Conservation (phyloP, 2,888 invertebrate species). For the Electrophaes corylata region DNA sequence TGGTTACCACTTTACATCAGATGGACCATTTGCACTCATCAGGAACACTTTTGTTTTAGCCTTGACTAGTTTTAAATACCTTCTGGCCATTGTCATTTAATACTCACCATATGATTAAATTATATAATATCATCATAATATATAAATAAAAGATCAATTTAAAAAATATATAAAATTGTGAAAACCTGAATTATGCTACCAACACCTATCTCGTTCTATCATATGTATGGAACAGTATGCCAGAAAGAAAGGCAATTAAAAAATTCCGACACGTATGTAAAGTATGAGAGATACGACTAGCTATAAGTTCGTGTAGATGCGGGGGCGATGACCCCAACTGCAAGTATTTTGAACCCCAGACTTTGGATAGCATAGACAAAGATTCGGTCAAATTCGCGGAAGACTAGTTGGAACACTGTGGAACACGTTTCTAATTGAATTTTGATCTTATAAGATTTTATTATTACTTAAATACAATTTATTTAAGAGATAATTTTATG, state of each 20-base stretch:
- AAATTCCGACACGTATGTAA: constrained; percentile 78
- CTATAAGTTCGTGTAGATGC: constrained; percentile 65
- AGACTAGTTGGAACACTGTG: background rate
- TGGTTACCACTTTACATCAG: too few species aligned
- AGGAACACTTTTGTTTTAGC: too few species aligned
- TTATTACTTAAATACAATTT: too few species aligned
- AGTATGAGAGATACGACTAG: constrained; percentile 69
- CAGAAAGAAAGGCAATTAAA: constrained; percentile 65
- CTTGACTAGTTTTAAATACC: too few species aligned
- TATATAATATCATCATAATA: too few species aligned
- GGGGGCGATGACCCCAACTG: constrained; percentile 56
- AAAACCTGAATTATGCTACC: background rate
- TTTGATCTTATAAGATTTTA: constrained; percentile 2
- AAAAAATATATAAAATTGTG: background rate
- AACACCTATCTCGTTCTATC: constrained; percentile 48
- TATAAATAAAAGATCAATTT: too few species aligned
- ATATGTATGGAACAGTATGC: constrained; percentile 39
- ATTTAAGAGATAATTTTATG: too few species aligned
- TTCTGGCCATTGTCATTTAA: too few species aligned
- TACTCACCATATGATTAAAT: too few species aligned
- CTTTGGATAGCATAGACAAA: constrained; percentile 5
- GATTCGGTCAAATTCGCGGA: constrained; percentile 5
- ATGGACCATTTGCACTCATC: too few species aligned
- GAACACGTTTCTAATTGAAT: background rate
- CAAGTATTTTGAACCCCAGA: constrained; percentile 48